Base-by-base conservation (phyloP, 2,888 invertebrate genomes). In the Chymomyza amoena region DNA sequence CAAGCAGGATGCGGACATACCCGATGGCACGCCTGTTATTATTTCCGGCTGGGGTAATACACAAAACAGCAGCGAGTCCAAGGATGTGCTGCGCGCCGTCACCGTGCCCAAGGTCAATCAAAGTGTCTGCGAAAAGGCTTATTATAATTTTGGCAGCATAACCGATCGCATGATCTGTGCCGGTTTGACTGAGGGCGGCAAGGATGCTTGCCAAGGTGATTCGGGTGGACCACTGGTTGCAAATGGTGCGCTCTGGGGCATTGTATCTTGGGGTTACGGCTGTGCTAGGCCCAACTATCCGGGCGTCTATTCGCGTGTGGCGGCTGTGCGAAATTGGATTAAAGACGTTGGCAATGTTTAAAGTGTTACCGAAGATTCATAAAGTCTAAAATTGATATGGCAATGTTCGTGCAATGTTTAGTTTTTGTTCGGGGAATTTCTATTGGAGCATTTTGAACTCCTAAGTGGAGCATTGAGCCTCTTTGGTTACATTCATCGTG, bases 31-130 rank as follows among this genome's bases (percentile, higher is more conserved):
- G 9, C 64, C 65, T 1, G 73, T 89, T 4, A 65, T 73, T 2
- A 82, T 92, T n/a, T 90, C 91, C 2, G 90, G 90, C n/a, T 91
- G 90, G 90, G 90, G 91, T 4, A 84, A 87, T 28, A 90, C 90
- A 0, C 88, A 88, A 60, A 85, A 66, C 62, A 9, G 62, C 0
- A 20, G 50, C 15, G 85, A 90, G 56, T 78, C 89, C 0, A 50
- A 70, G 0, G 32, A 61, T 6, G 56, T 74, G 6, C 70, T 90
- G 6, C 81, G 90, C 1, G 82, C 87, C 2, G 88, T 89, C 4
- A 61, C 65, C 2, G 89, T 91, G 18, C 90, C 89, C 1, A 90
- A 80, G 69, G 83, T 86, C 0, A 89, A 83, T 61, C 90, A 90
- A 60, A 54, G 63, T 4, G 15, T 68, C 3, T 91, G 90, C 69